Evolutionary conservation across 2,888 invertebrate species (phyloP), one percentile per base, ranked within the genome.

Genomic region (Lasioglossum vierecki): DNA sequence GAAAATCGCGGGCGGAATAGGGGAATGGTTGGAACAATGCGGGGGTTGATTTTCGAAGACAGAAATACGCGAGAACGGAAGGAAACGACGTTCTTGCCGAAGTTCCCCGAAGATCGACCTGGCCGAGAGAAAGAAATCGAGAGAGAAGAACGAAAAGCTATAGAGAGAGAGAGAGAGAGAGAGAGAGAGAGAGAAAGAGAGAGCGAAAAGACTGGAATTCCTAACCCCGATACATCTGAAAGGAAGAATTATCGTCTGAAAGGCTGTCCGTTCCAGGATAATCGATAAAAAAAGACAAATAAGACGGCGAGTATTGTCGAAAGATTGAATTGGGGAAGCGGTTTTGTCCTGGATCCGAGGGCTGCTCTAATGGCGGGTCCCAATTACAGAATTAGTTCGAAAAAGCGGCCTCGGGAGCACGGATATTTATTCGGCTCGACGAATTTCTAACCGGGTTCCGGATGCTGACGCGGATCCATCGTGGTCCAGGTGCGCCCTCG

Each of bases 391-490:
- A 82, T 82, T 73, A 78, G 78, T 78, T 66, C 73, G 46, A 82
- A 77, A 53, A 53, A 53, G 49, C 15, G 72, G 35, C 18, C 35
- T 30, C 39, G 57, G 79, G 76, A 73, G 53, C 49, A 49, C 53
- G 82, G 82, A 82, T 76, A 82, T 86, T 84, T 82, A 84, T 86
- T 86, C 71, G 82, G 6, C 72, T 53, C 57, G 79, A n/a, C 44
- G 63, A 22, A 57, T 41, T 41, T 78, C 81, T 70, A 81, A 74
- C 72, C 41, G 74, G 72, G 30, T 68, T 76, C 68, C 80, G n/a
- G 57, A 44, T 49, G 70, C 79, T 87, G 80, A 86, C 80, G 78
- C 71, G 83, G 78, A 85, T 85, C 78, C 66, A 83, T 85, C 85
- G 80, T 46, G 74, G 79, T 70, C 84, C 81, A 86, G 86, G 83